Conservation (phyloP, 2,888 invertebrate species). For the Papilio demoleus region DNA sequence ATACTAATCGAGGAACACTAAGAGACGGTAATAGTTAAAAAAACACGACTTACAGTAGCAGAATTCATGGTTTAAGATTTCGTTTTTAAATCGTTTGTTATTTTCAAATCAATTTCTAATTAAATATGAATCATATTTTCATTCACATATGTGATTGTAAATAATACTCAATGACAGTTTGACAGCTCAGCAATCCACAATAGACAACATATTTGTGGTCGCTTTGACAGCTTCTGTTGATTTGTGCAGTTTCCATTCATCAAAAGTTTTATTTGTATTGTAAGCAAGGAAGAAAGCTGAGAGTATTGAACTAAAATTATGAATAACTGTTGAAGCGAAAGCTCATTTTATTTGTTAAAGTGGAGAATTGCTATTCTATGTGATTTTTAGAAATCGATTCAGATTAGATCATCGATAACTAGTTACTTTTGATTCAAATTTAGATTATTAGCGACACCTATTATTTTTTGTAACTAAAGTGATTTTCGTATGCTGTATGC, state of each 20-base stretch:
- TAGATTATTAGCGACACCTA: not conserved
- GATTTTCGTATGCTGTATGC: no score
- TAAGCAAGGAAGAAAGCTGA: not conserved
- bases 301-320: not conserved
- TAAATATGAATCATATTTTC: conserved; percentile 34
- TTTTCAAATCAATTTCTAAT: conserved; percentile 25
- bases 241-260: not conserved
- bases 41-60: conserved; percentile 70
- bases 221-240: not conserved
- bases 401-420: not conserved
- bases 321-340: no score
- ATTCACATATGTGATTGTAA: conserved; percentile 11
- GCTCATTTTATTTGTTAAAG: no score
- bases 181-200: conserved; percentile 12
- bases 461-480: not conserved
- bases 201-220: not conserved
- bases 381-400: not conserved
- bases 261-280: not conserved
- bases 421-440: not conserved
- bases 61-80: conserved; percentile 74
- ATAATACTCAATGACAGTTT: not conserved
- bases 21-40: conserved; percentile 5
- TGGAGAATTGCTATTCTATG: no score
- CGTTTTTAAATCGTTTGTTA: conserved; percentile 44
- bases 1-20: not conserved